These are phyloP conservation scores for Xenopus petersii DNA, from an alignment of 2,797 vertebrate species.

Conservation along the genomic window DNA sequence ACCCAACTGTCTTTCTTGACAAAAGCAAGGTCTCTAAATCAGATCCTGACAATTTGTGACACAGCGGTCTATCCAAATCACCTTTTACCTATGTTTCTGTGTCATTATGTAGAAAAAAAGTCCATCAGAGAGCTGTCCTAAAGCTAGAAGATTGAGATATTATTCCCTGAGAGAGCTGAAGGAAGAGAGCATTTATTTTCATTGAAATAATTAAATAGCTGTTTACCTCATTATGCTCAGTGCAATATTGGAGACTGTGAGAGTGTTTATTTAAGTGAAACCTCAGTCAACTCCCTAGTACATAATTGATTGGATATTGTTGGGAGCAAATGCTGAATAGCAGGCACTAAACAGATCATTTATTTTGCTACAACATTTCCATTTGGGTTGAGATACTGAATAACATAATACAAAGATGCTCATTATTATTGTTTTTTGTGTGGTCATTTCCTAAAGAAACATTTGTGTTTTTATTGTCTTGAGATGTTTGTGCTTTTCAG, in stretches of 20 bases:
- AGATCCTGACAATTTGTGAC: constrained; percentile 92
- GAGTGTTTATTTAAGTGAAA: constrained; percentile 4
- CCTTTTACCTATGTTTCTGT: constrained; percentile 69
- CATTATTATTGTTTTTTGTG: no score
- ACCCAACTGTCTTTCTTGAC: constrained; percentile 78
- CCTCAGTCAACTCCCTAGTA: background rate
- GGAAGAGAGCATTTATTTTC: constrained; percentile 8
- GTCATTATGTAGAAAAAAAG: constrained; percentile 29
- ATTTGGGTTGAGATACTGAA: no score
- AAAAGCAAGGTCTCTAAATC: constrained; percentile 81
- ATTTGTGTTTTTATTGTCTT: no score
- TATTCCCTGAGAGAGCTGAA: constrained; percentile 1
- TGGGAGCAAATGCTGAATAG: background rate
- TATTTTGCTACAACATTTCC: no score
- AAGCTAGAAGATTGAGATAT: background rate
- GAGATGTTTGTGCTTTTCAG: no score
- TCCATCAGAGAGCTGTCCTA: constrained; percentile 14
- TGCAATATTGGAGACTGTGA: background rate
- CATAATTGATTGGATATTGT: background rate
- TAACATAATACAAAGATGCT: no score
- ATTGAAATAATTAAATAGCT: constrained; percentile 16
- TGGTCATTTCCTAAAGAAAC: no score
- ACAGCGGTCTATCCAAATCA: constrained; percentile 86
- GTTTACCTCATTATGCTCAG: constrained; percentile 12
- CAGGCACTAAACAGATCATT: background rate